Evolutionary conservation across 2,797 vertebrate species (phyloP), one percentile per base, ranked within the genome.

Genomic region (Galaxias olidus): DNA sequence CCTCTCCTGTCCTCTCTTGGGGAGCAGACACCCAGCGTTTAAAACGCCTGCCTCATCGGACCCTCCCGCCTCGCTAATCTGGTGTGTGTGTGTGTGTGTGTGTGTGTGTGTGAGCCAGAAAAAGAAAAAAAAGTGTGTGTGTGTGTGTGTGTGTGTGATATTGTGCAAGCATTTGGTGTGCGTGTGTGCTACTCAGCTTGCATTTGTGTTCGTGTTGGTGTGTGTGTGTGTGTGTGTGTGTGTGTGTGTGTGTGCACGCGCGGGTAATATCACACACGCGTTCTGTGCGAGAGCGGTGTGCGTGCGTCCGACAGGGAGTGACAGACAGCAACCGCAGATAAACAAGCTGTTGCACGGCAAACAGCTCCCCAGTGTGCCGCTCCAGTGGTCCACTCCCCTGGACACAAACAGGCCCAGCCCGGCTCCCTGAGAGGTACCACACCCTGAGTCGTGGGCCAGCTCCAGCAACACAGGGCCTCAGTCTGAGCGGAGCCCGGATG

Each of bases 21-120:
- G 51, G 64, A 80, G 67, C 53, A 76, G 78, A 65, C 68, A 67
- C 73, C 0, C 68, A 73, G 61, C 68, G 79, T 58, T 70, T 78
- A 76, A 75, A 86, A 77, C 82, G 51, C 79, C 87, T 68, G 68
- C 90, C 84, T 89, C 87, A 63, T 44, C 87, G 79, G 90, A 88
- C 59, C 54, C 84, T 79, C 81, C 58, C 81, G 75, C 86, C 86
- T 83, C 80, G 59, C 61, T 47, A 50, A 63, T 67, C 65, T 10
- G 51, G 65, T 19, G 41, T 11, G 20, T 70, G 15, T 11, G 40
- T 53, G 61, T 72, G 78, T 1, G 65, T 55, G 62, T 71, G 49
- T 69, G 66, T 76, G 73, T 68, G 42, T 48, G 58, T 79, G 65
- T 65, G n/a, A 65, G 71, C 15, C 10, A 30, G 43, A 19, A 17